Evolutionary conservation across 1,140 invertebrate species (phyloP), one percentile per base, ranked within the genome.

Genomic region (Hermetia illucens): DNA sequence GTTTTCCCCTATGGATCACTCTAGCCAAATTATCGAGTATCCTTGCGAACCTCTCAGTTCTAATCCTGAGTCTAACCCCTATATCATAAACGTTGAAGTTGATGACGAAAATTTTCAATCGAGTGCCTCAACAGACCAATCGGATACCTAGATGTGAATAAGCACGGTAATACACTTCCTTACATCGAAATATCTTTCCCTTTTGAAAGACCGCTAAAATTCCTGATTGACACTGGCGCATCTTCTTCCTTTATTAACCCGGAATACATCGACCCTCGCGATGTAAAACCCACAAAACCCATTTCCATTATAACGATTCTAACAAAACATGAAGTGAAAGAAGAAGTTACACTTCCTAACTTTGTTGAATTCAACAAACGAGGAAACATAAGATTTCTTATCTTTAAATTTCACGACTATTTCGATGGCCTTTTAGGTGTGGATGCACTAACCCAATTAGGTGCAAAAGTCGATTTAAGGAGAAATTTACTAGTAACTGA

Each of bases 341-440:
- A 42, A 34, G 4, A 16, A 38, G 18, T 39, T 3, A 38, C 24
- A 19, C 13, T 42, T 6, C 30, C 29, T 10, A 29, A 27, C 3
- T 42, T 42, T 34, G 20, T 25, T n/a, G 41, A 42, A 42, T 38
- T 42, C 29, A 38, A 42, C 5, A 29, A 38, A 25, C 5, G 2
- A 24, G 40, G 41, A 3, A 34, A 3, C 2, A 3, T 25, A 12
- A 33, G 2, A 19, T 38, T 42, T 9, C 24, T 42, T 1, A 2
- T 42, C 13, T 42, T 38, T 19, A 42, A 42, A 39, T 42, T 42
- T 16, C 41, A 42, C 34, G 18, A 27, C 17, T 42, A 38, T 19
- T 42, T 42, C 19, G 41, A 38, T 27, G 41, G 41, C 1, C 15
- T 42, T 1, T 27, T 38, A 18, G 41, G 41, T 3, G 12, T 38